Base-by-base conservation (phyloP, 2,113 vertebrate species). In the Petrocephalus zakoni region DNA sequence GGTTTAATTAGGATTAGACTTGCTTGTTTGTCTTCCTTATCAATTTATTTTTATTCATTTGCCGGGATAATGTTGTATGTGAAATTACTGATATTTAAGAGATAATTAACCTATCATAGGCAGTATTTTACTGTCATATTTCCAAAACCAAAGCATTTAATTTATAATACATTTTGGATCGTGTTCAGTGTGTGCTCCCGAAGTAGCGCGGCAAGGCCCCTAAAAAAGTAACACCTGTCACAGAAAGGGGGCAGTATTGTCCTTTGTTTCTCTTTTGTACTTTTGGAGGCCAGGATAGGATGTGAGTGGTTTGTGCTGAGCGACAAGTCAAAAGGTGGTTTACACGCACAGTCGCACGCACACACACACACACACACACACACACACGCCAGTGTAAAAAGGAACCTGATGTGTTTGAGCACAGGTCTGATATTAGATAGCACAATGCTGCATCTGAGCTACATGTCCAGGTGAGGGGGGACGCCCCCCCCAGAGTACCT, bases 171-270 rank as follows among this genome's bases (percentile, higher is more conserved):
- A 82, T 51, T 52, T 47, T 42, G 17, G 29, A 21, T 55, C 29
- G 1, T 53, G 4, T 46, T 55, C 49, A 15, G 51, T 56, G 51
- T 55, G 87, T n/a, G 46, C 22, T 25, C 29, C 9, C 52, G 72
- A 34, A 7, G n/a, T 29, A 21, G 25, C 72, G 34, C 47, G 9
- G n/a, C 42, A 42, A 21, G 9, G 49, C 22, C 9, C 87, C 17
- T 37, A 34, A 15, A 37, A 52, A 11, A 22, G 58, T 75, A 17
- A 58, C 19, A 17, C 11, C 55, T 78, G 51, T 53, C 25, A 86
- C 91, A 93, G 91, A 91, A 93, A 94, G 95, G 90, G 94, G 95
- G 94, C 95, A 96, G 94, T 94, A 91, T 95, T 95, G 95, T 89
- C 93, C 93, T 94, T 83, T 83, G 83, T 15, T 55, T 87, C 17